Conservation (phyloP, 2,888 invertebrate species). For the Idaea biselata region DNA sequence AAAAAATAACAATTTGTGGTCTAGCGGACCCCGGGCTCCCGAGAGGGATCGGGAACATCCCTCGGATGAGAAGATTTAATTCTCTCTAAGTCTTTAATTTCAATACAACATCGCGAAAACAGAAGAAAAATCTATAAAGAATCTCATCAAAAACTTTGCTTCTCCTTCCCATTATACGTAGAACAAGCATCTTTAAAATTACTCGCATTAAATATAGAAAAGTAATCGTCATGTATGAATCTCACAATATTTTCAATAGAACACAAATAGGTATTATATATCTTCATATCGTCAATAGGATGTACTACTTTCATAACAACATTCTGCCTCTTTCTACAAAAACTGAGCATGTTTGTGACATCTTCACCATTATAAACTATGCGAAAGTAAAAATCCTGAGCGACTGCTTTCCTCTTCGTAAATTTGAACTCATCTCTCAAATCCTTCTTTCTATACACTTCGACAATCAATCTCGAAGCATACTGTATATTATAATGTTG, state of each 20-base stretch:
- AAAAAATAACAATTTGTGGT: too few species aligned
- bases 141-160: conserved; percentile 34
- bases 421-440: conserved; percentile 75
- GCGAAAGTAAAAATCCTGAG: conserved; percentile 89
- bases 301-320: conserved; percentile 68
- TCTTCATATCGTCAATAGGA: conserved; percentile 55
- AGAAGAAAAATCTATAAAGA: too few species aligned
- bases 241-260: conserved; percentile 93
- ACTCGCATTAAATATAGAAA: conserved; percentile 89
- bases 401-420: conserved; percentile 76
- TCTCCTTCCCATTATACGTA: conserved; percentile 50
- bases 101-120: too few species aligned
- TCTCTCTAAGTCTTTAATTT: too few species aligned
- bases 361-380: conserved; percentile 93
- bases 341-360: conserved; percentile 89
- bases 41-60: too few species aligned
- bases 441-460: conserved; percentile 87
- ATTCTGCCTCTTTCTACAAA: conserved; percentile 85
- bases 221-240: conserved; percentile 93
- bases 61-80: too few species aligned
- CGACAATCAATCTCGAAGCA: conserved; percentile 92
- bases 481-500: conserved; percentile 88
- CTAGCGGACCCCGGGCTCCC: too few species aligned
- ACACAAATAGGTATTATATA: conserved; percentile 83
- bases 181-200: conserved; percentile 93